phyloP scores from a whole-genome alignment of 1,140 invertebrate genomes.

The Ladona fulva region DNA sequence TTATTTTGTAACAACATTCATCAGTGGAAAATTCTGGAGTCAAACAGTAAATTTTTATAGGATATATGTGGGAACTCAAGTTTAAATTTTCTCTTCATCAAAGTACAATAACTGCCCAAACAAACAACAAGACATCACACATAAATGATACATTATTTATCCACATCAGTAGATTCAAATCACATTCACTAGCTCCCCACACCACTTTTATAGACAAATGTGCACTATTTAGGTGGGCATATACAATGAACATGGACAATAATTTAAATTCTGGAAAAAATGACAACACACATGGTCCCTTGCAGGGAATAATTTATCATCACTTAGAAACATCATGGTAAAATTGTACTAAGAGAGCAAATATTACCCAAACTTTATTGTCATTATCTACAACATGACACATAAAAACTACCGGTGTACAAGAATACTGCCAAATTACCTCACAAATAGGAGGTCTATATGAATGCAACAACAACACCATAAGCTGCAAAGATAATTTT shows the following conservation, averaged over 20 bases:
- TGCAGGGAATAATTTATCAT: slow-evolving; percentile 6
- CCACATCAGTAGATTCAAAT: neutral
- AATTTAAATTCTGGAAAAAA: neutral
- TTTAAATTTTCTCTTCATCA: too few species aligned
- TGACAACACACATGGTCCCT: neutral
- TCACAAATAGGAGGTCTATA: neutral
- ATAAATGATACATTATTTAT: neutral
- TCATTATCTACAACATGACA: neutral
- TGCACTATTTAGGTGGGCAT: neutral
- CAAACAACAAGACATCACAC: too few species aligned
- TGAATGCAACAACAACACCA: neutral
- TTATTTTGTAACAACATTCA: neutral
- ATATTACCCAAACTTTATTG: neutral
- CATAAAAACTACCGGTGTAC: neutral
- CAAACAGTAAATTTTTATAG: too few species aligned
- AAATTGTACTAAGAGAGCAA: slow-evolving; percentile 10
- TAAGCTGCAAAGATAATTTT: neutral
- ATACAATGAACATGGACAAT: neutral
- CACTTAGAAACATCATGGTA: neutral
- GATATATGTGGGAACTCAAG: too few species aligned
- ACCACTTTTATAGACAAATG: neutral
- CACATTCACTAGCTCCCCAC: neutral
- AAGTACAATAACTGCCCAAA: too few species aligned
- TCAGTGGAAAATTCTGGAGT: neutral
- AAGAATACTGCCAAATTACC: neutral